Evolutionary conservation across 2,888 invertebrate genomes (phyloP), one percentile per base, ranked within the genome.

Genomic region (Nezara viridula): DNA sequence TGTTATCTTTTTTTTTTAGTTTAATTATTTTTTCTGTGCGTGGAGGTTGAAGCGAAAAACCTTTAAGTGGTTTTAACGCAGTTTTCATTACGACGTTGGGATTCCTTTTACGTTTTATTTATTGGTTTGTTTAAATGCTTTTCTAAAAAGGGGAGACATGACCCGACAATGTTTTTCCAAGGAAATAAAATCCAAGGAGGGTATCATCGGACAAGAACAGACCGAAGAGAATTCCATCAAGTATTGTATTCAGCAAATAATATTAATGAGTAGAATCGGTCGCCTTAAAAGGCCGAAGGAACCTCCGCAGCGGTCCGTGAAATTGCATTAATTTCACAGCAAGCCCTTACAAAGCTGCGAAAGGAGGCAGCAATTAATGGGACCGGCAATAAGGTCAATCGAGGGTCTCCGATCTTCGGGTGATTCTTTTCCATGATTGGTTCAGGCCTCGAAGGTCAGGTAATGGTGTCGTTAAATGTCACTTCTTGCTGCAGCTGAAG

Each of bases 381-480:
- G 2, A 37, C 6, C 19, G 19, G 6, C 37, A 73, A 73, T 37
- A 73, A 37, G 16, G 66, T 73, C 66, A 21, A 73, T 32, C 66
- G 16, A 21, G 6, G 32, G 66, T 1, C 4, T 73, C 66, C 66
- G 37, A 73, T 73, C 32, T 73, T 37, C 19, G 9, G 27, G 32
- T 73, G 66, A 37, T 73, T 73, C 32, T 73, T 73, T 73, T 73
- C 66, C 27, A 73, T 73, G 32, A 73, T 73, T 73, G 66, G 32
- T 73, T 73, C 21, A 37, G 32, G 16, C 37, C 16, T 9, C 7
- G 66, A 73, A 73, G 66, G 32, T 73, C 66, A 73, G 37, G 19
- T 73, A 73, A 37, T 37, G 66, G 37, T 9, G 16, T 37, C 19
- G 5, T 32, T 73, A 6, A 73, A 37, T 73, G 66, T 73, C 66